Evolutionary conservation across 2,113 vertebrate species (phyloP).

Genomic region (Gobius niger): DNA sequence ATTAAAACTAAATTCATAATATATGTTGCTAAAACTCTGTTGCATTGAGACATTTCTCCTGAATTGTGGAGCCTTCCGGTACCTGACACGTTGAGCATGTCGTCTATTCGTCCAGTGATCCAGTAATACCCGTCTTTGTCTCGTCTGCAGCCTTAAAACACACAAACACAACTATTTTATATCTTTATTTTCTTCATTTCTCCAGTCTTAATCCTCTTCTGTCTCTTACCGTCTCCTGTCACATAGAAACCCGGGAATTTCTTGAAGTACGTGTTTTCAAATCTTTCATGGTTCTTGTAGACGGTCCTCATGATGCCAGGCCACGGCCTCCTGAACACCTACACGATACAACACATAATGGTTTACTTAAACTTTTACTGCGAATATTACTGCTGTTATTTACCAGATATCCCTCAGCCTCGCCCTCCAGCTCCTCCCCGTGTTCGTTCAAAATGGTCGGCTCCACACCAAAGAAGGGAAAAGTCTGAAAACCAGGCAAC

Average conservation of each 20-base stretch:
- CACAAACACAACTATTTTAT: neutral
- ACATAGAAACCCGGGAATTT: conserved; percentile 83
- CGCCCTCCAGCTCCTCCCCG: conserved; percentile 81
- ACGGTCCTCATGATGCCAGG: conserved; percentile 81
- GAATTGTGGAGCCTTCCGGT: neutral
- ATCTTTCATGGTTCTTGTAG: conserved; percentile 76
- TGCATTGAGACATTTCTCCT: too few relatives aligned
- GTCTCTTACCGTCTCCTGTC: conserved; percentile 79
- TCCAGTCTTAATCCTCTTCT: too few relatives aligned
- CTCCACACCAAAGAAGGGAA: conserved; percentile 83
- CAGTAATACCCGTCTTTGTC: conserved; percentile 85
- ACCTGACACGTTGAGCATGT: conserved; percentile 86
- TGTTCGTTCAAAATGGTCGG: conserved; percentile 78
- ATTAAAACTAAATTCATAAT: too few relatives aligned
- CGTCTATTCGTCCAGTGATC: conserved; percentile 84
- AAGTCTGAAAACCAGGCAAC: conserved; percentile 63
- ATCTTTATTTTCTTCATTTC: neutral
- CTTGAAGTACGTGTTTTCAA: conserved; percentile 81
- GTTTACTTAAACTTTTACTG: neutral
- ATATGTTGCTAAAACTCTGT: too few relatives aligned
- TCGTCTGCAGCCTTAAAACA: conserved; percentile 75
- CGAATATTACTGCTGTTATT: conserved; percentile 24
- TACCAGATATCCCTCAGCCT: conserved; percentile 82
- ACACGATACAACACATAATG: neutral
- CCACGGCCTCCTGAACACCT: conserved; percentile 82